phyloP scores from a whole-genome alignment of 2,888 invertebrate species.

The Pyrrhosoma nymphula region DNA sequence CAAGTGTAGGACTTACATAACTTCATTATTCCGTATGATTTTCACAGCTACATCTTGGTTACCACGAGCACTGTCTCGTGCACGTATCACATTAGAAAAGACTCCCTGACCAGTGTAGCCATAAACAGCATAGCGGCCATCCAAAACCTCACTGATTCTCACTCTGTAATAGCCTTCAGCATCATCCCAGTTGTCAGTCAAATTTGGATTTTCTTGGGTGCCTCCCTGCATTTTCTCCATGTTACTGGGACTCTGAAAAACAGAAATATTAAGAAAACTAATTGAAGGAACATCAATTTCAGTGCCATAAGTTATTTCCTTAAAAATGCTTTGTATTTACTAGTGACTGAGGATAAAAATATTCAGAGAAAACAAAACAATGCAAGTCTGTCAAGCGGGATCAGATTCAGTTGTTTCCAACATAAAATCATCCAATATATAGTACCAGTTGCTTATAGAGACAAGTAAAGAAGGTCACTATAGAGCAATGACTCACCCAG shows the following conservation, averaged over 20 bases:
- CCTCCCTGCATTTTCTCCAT: conserved; percentile 77
- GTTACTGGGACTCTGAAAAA: conserved; percentile 84
- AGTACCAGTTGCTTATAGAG: no score
- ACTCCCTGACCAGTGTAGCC: conserved; percentile 99
- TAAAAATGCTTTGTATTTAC: no score
- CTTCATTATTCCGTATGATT: conserved; percentile 99
- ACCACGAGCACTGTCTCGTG: conserved; percentile 92
- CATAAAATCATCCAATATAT: no score
- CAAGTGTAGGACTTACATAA: conserved; percentile 86
- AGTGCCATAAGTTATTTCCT: no score
- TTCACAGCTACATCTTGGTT: conserved; percentile 97
- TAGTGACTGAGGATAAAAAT: no score
- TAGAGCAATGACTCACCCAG: no score
- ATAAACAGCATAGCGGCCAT: conserved; percentile 95
- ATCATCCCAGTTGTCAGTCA: conserved; percentile 99
- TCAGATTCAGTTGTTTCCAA: no score
- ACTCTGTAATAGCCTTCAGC: conserved; percentile 99
- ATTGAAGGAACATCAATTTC: no score
- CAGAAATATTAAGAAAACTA: conserved; percentile 68
- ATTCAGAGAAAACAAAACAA: no score
- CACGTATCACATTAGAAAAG: conserved; percentile 97
- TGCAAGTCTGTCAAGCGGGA: no score
- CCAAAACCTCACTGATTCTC: conserved; percentile 95
- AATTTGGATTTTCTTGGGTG: conserved; percentile 89
- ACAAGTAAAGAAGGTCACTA: no score